Conservation (phyloP, 2,888 invertebrate genomes). For the Nomada flava region DNA sequence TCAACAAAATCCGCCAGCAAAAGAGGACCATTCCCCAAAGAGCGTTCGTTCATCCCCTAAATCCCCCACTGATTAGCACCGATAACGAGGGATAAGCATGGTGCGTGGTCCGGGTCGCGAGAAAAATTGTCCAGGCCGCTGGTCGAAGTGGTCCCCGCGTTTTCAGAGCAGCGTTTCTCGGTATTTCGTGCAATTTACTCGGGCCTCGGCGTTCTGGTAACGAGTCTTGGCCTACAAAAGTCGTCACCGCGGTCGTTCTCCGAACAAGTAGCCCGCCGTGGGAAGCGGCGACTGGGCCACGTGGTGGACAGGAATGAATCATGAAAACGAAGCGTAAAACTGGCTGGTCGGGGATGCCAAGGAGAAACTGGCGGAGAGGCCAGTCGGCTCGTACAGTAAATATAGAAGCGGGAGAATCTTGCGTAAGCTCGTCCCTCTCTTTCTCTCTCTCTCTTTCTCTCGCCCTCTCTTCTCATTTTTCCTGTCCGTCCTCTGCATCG, state of each 20-base stretch:
- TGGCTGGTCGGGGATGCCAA: conserved; percentile 53
- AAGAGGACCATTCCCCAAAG: background rate
- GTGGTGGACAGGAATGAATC: conserved; percentile 67
- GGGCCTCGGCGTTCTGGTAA: conserved; percentile 12
- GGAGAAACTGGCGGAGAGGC: conserved; percentile 48
- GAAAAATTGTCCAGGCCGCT: conserved; percentile 9
- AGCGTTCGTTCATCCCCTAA: background rate
- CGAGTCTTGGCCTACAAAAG: conserved; percentile 47
- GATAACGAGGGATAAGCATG: conserved; percentile 1
- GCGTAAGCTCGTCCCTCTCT: conserved; percentile 55
- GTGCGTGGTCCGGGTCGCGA: background rate
- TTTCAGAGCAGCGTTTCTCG: conserved; percentile 13
- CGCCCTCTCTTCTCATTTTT: background rate
- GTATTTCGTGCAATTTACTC: conserved; percentile 37
- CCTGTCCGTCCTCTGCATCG: conserved; percentile 1
- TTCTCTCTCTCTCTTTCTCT: background rate
- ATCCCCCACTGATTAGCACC: background rate
- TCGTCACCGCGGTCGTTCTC: conserved; percentile 46
- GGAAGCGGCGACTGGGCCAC: conserved; percentile 58
- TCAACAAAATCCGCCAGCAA: too few relatives aligned
- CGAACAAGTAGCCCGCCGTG: conserved; percentile 53
- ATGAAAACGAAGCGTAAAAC: conserved; percentile 69
- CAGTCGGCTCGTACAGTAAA: conserved; percentile 61
- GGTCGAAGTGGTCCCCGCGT: background rate
- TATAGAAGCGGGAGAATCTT: conserved; percentile 68